These are phyloP conservation scores for Urocolius indicus DNA, from an alignment of 2,113 vertebrate genomes.

Conservation along the genomic window DNA sequence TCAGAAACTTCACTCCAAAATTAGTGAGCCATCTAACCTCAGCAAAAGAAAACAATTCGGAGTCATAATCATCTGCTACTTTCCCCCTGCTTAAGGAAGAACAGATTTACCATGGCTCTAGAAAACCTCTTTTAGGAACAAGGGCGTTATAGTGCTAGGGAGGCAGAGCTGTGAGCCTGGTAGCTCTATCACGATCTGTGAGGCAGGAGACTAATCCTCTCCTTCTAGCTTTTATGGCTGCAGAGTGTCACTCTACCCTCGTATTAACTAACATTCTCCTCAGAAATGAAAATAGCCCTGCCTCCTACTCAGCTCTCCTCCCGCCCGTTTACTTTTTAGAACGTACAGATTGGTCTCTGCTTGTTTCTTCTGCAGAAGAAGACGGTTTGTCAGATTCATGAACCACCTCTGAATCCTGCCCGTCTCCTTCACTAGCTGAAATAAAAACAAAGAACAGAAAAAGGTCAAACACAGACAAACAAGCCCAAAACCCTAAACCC, in stretches of 20 bases:
- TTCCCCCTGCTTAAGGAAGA: not conserved
- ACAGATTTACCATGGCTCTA: not conserved
- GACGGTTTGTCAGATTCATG: conserved; percentile 9
- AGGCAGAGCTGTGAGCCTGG: conserved; percentile 13
- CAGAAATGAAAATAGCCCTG: not conserved
- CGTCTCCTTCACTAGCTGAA: conserved; percentile 52
- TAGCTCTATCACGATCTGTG: not conserved
- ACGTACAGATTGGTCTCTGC: not conserved
- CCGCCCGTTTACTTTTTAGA: conserved; percentile 18
- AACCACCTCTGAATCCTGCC: conserved; percentile 26
- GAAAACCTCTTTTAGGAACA: not conserved
- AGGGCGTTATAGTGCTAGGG: not conserved
- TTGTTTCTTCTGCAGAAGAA: conserved; percentile 52
- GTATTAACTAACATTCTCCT: not conserved
- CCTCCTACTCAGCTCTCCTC: conserved; percentile 19
- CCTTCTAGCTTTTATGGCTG: not conserved
- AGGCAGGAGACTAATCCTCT: not conserved
- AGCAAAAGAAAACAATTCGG: conserved; percentile 12
- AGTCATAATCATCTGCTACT: not conserved
- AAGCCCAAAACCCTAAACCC: not conserved
- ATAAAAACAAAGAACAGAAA: conserved; percentile 8
- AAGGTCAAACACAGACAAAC: not conserved
- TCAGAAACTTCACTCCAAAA: not conserved
- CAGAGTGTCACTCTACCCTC: not conserved
- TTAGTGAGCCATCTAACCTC: not conserved